These are phyloP conservation scores for Fukomys damarensis DNA, from an alignment of 2,113 vertebrate genomes.

Conservation along the genomic window DNA sequence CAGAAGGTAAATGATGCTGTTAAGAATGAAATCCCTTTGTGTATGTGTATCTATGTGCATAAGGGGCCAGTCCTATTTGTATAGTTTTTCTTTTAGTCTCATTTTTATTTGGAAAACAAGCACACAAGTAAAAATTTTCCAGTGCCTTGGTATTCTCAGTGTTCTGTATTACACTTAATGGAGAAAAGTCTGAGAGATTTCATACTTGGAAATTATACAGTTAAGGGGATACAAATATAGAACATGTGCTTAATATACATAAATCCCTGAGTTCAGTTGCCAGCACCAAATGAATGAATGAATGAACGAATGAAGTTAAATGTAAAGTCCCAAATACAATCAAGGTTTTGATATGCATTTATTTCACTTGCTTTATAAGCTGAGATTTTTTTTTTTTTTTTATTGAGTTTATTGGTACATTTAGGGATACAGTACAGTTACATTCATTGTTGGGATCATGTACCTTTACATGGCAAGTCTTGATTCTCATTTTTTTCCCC, in stretches of 20 bases:
- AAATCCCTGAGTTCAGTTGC: not conserved
- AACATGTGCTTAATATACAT: not conserved
- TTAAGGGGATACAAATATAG: not conserved
- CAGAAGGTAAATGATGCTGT: conserved; percentile 85
- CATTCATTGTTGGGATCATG: too few relatives aligned
- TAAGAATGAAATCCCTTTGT: not conserved
- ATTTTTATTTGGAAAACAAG: conserved; percentile 59
- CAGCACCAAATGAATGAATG: not conserved
- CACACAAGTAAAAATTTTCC: not conserved
- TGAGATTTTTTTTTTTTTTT: not conserved
- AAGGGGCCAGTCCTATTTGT: not conserved
- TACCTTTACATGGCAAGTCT: too few relatives aligned
- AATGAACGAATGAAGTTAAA: not conserved
- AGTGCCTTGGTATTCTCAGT: conserved; percentile 31
- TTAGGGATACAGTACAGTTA: too few relatives aligned
- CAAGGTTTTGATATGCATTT: not conserved
- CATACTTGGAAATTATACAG: not conserved
- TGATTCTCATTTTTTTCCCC: too few relatives aligned
- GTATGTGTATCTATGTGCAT: not conserved
- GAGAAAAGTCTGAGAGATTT: not conserved
- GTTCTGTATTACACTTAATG: not conserved
- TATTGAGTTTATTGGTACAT: too few relatives aligned
- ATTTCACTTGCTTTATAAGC: conserved; percentile 1
- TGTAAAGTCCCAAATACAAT: conserved; percentile 16
- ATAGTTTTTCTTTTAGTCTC: not conserved